phyloP scores from a whole-genome alignment of 53 echinoderm and acorn worm genomes.

The Paracentrotus lividus region DNA sequence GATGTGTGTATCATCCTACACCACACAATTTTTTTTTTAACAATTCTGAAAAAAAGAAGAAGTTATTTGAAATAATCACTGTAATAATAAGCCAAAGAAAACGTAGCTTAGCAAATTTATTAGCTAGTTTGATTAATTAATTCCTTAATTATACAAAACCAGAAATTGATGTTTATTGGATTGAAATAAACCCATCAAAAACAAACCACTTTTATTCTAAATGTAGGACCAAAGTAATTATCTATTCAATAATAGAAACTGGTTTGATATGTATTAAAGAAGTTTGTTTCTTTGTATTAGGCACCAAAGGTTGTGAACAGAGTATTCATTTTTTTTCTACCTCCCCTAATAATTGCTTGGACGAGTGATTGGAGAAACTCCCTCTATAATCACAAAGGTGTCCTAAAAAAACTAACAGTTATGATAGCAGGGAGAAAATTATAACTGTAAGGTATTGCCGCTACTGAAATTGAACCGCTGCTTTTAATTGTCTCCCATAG shows the following conservation, averaged over 20 bases:
- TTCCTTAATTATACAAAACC: background rate
- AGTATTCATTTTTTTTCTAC: too few species aligned
- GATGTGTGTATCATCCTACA: background rate
- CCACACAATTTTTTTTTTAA: background rate
- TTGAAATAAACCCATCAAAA: background rate
- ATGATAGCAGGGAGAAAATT: too few species aligned
- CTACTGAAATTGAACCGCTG: background rate
- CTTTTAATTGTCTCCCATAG: background rate
- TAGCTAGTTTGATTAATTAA: background rate
- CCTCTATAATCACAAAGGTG: too few species aligned
- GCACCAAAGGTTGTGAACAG: too few species aligned
- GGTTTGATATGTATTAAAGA: too few species aligned
- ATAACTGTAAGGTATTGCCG: background rate
- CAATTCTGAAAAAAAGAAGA: background rate
- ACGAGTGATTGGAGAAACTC: too few species aligned
- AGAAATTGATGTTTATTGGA: background rate
- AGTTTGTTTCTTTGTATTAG: too few species aligned
- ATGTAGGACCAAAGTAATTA: background rate
- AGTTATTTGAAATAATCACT: background rate
- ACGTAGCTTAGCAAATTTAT: background rate
- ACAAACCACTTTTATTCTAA: background rate
- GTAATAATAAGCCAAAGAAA: constrained; percentile 12
- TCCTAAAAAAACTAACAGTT: too few species aligned
- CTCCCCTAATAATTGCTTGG: too few species aligned
- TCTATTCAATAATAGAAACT: background rate